Evolutionary conservation across 2,113 vertebrate genomes (phyloP), one percentile per base, ranked within the genome.

Genomic region (Hippoglossus stenolepis): DNA sequence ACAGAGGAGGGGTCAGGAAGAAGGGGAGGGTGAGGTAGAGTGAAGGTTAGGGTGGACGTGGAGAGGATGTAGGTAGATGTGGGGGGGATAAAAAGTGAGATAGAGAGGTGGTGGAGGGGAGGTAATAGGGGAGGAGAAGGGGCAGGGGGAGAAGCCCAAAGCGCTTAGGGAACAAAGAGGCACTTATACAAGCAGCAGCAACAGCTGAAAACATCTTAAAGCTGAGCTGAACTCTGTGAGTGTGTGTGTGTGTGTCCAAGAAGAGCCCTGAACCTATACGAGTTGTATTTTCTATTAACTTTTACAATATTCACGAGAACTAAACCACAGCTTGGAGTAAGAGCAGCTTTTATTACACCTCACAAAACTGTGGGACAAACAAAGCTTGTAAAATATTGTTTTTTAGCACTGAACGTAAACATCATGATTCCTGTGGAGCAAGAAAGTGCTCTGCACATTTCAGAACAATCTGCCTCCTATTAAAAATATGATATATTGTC

Each of bases 151-250:
- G 76, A 73, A 79, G 79, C 61, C 78, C 76, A 75, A 88, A 82
- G 75, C 65, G 87, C 85, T 84, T 45, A 67, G 73, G 47, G 87
- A 93, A 95, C 94, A 94, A 95, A 93, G 92, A 90, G 61, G 35
- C 81, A 92, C 87, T 94, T 90, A 93, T 94, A 82, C 77, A 86
- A 86, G 61, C 79, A 83, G 86, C 84, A 92, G 87, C 87, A 89
- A 94, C 94, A 95, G 94, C 93, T 95, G 92, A 94, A 91, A 90
- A 93, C 90, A 93, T 93, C 90, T 87, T 93, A 87, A 85, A 89
- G 86, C 80, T 86, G 74, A 75, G 70, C 57, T n/a, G 56, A 35
- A 23, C 49, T 69, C 73, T 70, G 72, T 82, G 54, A 80, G 66
- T 61, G 80, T 85, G 53, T 77, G 43, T n/a, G 26, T 23, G 53